A percentile compares a stretch with the other conserved stretches of the same genome.
phyloP scores from a whole-genome alignment of 2,888 invertebrate genomes.

The Capitulum mitella region DNA sequence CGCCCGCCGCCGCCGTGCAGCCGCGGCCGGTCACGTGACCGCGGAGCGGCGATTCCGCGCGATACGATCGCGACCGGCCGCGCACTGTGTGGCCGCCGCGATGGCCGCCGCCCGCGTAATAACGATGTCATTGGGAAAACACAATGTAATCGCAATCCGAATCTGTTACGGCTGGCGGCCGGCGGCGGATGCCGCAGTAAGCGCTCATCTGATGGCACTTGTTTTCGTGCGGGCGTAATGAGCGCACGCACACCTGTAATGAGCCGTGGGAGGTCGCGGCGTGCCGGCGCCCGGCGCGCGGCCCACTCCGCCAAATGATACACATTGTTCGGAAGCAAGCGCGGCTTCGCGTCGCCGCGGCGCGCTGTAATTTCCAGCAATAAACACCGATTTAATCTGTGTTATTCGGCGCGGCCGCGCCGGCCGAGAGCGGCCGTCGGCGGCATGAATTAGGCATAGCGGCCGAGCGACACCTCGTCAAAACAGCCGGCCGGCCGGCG shows the following conservation, averaged over 20 bases:
- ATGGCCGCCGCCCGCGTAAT: background rate
- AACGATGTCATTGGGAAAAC: constrained; percentile 17
- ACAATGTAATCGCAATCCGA: constrained; percentile 11
- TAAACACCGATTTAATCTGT: background rate
- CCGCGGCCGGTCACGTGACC: background rate
- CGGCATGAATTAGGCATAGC: no score
- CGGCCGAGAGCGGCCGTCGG: no score
- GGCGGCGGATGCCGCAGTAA: background rate
- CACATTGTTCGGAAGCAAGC: background rate
- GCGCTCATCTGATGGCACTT: constrained; percentile 12
- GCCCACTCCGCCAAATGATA: background rate
- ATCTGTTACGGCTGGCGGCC: background rate
- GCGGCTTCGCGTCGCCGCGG: background rate
- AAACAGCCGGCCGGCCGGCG: no score
- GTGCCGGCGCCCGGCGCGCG: background rate
- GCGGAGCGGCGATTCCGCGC: background rate
- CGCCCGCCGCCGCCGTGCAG: no score
- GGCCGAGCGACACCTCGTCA: no score
- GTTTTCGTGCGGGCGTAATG: background rate
- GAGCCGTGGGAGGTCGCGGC: background rate
- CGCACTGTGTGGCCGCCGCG: background rate
- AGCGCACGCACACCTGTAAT: background rate
- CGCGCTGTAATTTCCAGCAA: background rate
- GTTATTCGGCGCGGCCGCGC: no score
- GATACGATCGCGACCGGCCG: background rate